These are phyloP conservation scores for Thymelicus lineola DNA, from an alignment of 2,888 invertebrate genomes.

Conservation along the genomic window DNA sequence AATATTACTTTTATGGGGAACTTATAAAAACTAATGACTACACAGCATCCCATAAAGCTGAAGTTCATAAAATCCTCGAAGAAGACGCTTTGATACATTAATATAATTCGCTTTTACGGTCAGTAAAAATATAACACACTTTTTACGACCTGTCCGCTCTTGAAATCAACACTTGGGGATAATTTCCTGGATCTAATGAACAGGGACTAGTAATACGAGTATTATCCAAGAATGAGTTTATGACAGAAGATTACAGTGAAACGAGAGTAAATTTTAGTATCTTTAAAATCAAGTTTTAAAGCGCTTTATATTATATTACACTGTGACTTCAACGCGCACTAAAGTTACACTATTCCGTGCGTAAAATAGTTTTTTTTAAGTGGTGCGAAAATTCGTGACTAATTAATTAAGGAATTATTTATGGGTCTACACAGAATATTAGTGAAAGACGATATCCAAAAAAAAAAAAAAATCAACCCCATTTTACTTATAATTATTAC, in stretches of 20 bases:
- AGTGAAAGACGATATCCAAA: too few relatives aligned
- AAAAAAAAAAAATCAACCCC: too few relatives aligned
- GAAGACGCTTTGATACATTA: conserved; percentile 54
- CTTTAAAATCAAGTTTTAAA: too few relatives aligned
- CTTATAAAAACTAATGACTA: conserved; percentile 30
- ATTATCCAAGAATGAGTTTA: background rate
- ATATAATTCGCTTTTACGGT: conserved; percentile 66
- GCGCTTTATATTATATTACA: too few relatives aligned
- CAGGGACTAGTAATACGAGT: background rate
- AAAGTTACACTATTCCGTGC: too few relatives aligned
- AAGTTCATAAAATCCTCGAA: conserved; percentile 34
- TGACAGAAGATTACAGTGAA: background rate
- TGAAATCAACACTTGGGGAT: conserved; percentile 55
- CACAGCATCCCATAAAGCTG: conserved; percentile 29
- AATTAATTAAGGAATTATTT: too few relatives aligned
- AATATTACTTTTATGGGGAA: conserved; percentile 28
- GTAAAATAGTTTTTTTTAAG: too few relatives aligned
- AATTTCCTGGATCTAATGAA: conserved; percentile 52
- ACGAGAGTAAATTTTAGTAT: too few relatives aligned
- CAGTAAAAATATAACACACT: conserved; percentile 66
- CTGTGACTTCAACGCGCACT: too few relatives aligned
- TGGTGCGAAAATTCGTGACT: too few relatives aligned
- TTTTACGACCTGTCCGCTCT: conserved; percentile 67
- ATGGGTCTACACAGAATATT: too few relatives aligned
- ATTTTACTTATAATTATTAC: too few relatives aligned